phyloP scores from a whole-genome alignment of 1,140 invertebrate species.

The Drosophila novamexicana region DNA sequence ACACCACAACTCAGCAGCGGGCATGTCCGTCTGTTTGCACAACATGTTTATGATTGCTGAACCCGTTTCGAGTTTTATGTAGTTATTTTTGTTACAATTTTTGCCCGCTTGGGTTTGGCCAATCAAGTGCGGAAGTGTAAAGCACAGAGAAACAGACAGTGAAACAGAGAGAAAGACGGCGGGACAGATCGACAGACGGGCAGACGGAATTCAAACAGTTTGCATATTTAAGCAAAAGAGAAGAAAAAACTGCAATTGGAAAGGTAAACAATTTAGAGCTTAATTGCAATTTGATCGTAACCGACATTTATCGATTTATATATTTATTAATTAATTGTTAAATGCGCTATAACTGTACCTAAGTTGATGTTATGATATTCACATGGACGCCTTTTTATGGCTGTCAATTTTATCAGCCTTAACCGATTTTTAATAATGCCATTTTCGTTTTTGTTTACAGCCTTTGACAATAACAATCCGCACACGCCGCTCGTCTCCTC shows the following conservation, averaged over 20 bases:
- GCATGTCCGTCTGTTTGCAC: constrained; percentile 54
- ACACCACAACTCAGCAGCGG: constrained; percentile 30
- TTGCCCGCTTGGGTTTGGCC: constrained; percentile 65
- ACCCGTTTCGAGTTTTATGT: constrained; percentile 68
- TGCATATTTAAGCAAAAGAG: constrained; percentile 60
- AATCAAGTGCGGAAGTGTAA: constrained; percentile 71
- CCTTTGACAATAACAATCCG: constrained; percentile 70
- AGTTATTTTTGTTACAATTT: constrained; percentile 79
- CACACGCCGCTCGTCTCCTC: constrained; percentile 66
- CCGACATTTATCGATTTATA: constrained; percentile 47
- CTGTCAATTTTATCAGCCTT: constrained; percentile 3
- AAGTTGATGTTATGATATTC: no score
- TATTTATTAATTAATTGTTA: constrained; percentile 37
- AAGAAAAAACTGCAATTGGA: constrained; percentile 63
- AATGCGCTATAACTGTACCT: constrained; percentile 16
- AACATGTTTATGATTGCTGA: constrained; percentile 82
- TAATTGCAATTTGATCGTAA: constrained; percentile 50
- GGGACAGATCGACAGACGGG: constrained; percentile 26
- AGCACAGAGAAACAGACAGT: constrained; percentile 34
- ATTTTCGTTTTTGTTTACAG: constrained; percentile 52
- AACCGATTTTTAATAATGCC: constrained; percentile 29
- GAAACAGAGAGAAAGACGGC: constrained; percentile 35
- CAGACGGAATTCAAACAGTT: constrained; percentile 24
- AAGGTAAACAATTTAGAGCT: constrained; percentile 67
- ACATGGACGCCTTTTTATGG: background rate